A percentile compares a stretch with the other conserved stretches of the same genome.
Evolutionary conservation across 2,888 invertebrate genomes (phyloP).

Genomic region (Eilema sororculum): DNA sequence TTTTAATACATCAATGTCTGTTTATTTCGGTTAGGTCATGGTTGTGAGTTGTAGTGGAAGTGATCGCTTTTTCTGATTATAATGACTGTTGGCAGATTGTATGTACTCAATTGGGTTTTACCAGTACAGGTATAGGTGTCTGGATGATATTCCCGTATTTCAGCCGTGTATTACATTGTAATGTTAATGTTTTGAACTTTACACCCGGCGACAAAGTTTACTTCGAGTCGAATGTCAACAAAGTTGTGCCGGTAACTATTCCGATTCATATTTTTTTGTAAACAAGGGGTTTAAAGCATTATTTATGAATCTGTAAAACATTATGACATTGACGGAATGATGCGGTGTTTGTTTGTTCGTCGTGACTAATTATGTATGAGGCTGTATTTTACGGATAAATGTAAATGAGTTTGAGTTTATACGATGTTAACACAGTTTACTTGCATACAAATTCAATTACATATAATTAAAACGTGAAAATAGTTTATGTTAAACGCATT

Average conservation of each 20-base stretch:
- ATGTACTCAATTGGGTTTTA: neutral
- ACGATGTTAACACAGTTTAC: neutral
- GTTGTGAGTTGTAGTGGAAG: conserved; percentile 65
- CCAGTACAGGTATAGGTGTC: conserved; percentile 26
- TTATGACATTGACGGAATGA: neutral
- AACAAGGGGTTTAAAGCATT: neutral
- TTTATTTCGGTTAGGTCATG: conserved; percentile 71
- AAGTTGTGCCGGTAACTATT: conserved; percentile 52
- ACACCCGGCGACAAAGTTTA: conserved; percentile 64
- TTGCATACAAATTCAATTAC: neutral
- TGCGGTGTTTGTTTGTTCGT: neutral
- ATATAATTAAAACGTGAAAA: neutral
- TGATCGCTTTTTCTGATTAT: conserved; percentile 48
- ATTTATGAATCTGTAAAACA: neutral
- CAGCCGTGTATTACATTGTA: conserved; percentile 43
- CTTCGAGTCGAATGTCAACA: conserved; percentile 62
- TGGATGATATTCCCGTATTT: conserved; percentile 12
- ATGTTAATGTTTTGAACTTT: conserved; percentile 67
- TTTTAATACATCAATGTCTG: conserved; percentile 46
- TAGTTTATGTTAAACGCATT: no score
- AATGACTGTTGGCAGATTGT: conserved; percentile 30
- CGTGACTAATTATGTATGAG: neutral
- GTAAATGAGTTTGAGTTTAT: neutral
- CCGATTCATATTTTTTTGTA: neutral
- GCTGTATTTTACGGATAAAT: neutral